Evolutionary conservation across 1,140 invertebrate genomes (phyloP).

Genomic region (Drosophila asahinai): DNA sequence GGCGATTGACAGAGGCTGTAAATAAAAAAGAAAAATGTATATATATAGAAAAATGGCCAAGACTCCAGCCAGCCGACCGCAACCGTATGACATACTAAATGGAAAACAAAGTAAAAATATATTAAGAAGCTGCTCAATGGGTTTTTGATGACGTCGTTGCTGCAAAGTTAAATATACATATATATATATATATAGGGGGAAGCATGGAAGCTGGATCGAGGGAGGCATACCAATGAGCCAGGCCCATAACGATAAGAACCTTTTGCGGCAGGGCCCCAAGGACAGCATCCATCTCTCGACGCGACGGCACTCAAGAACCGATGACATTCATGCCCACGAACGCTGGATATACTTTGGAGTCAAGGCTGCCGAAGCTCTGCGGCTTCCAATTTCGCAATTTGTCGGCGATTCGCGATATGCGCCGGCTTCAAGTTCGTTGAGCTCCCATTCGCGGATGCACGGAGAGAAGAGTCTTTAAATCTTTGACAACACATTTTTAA

Average conservation of each 20-base stretch:
- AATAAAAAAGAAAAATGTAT: background rate
- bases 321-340: conserved; percentile 59
- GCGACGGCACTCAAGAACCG: conserved; percentile 28
- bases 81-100: conserved; percentile 45
- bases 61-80: conserved; percentile 38
- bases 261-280: conserved; percentile 41
- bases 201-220: background rate
- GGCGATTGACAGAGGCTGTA: conserved; percentile 4
- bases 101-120: conserved; percentile 22
- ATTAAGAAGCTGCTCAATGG: conserved; percentile 43
- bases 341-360: conserved; percentile 45
- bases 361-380: conserved; percentile 28
- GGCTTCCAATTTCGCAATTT: conserved; percentile 48
- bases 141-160: conserved; percentile 28
- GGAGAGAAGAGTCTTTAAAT: background rate
- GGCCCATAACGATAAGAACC: conserved; percentile 17
- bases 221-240: conserved; percentile 39
- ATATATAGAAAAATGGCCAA: background rate
- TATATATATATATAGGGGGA: background rate
- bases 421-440: conserved; percentile 29
- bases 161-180: background rate
- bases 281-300: background rate
- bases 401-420: conserved; percentile 30
- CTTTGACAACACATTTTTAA: background rate
- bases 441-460: conserved; percentile 18